Conservation (phyloP, 92 coral and sea anemone genomes). For the Desmophyllum pertusum region DNA sequence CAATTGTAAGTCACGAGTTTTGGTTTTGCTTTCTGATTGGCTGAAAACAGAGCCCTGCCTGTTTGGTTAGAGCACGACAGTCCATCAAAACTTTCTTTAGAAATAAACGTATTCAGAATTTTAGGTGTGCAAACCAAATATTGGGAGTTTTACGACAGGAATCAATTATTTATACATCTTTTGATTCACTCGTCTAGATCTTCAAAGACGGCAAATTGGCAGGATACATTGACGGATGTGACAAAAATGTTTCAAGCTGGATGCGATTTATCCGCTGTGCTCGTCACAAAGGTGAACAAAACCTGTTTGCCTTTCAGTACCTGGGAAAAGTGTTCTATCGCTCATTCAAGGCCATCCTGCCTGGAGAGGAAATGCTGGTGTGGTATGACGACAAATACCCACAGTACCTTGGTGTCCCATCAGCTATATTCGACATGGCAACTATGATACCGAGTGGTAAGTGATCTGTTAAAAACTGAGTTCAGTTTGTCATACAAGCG, state of each 20-base stretch:
- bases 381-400: constrained; percentile 94
- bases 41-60: background rate
- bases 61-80: background rate
- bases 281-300: constrained; percentile 85
- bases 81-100: background rate
- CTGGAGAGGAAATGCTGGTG: constrained; percentile 90
- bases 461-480: constrained; percentile 10
- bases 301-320: constrained; percentile 90
- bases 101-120: background rate
- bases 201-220: constrained; percentile 71
- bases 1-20: background rate
- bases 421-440: constrained; percentile 60
- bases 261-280: constrained; percentile 98
- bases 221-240: constrained; percentile 85
- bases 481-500: background rate
- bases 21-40: background rate
- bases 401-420: constrained; percentile 92
- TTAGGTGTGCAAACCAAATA: background rate
- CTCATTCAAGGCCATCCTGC: constrained; percentile 75
- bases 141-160: background rate
- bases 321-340: constrained; percentile 89
- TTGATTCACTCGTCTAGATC: constrained; percentile 45
- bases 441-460: constrained; percentile 20
- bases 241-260: constrained; percentile 89
- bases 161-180: background rate